Evolutionary conservation across 2,888 invertebrate species (phyloP), one percentile per base, ranked within the genome.

Genomic region (Leptinotarsa tumamoca): DNA sequence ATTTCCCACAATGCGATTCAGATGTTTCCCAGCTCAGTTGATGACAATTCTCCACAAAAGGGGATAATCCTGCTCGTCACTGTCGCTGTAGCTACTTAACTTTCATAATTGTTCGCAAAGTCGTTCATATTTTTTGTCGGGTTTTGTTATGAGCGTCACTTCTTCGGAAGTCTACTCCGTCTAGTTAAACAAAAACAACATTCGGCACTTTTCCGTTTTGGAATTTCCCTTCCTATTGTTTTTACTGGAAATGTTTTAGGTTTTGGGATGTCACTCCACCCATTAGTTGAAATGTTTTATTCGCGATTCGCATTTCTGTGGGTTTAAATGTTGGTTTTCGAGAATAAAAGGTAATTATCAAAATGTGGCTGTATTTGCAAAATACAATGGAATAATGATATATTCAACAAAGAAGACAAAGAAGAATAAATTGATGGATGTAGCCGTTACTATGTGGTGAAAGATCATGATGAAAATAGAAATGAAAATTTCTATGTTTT

Each of bases 171-270:
- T 72, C 27, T 68, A 49, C 72, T 70, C 54, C 71, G 50, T 76
- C 76, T 63, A 15, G 71, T 70, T 72, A 70, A 76, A 73, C 76
- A 71, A 76, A 76, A 76, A 76, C 76, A 72, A 76, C 76, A 73
- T 76, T 76, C 73, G 68, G 71, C 71, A 76, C 73, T 76, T 68
- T 54, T 68, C 68, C 27, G 63, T 63, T 63, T 63, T 63, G n/a
- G n/a, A 63, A 63, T 17, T 63, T n/a, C n/a, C n/a, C n/a, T 43
- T n/a, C 2, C 17, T 23, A 58, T 58, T 63, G 63, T 63, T 27
- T 63, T 13, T 43, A 7, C 17, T 63, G 33, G 10, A 15, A n/a
- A 43, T 63, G 63, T 63, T n/a, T 33, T 23, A 21, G 58, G 58
- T 58, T 58, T 58, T 58, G 4, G 23, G 58, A 23, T 58, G 58